Evolutionary conservation across 64 coral and sea anemone species (phyloP).

Genomic region (Montipora cactus): DNA sequence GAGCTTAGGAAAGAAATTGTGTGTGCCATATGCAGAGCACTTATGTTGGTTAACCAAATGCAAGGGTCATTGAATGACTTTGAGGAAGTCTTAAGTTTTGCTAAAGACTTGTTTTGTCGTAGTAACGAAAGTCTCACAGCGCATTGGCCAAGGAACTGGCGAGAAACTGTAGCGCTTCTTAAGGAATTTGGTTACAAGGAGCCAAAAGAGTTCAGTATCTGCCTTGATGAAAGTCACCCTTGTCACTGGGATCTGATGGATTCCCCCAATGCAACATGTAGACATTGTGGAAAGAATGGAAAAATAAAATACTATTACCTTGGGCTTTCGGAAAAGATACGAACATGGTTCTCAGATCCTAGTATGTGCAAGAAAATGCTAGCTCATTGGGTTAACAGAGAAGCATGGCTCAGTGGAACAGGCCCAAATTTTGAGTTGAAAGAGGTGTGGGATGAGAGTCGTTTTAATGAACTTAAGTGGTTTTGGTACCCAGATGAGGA

Average conservation of each 20-base stretch:
- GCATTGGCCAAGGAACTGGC: conserved; percentile 47
- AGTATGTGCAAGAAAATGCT: conserved; percentile 52
- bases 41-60: conserved; percentile 26
- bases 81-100: conserved; percentile 25
- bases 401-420: conserved; percentile 17
- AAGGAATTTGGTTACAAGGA: conserved; percentile 45
- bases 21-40: background rate
- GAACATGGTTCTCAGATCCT: conserved; percentile 6
- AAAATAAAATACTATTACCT: conserved; percentile 53
- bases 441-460: background rate
- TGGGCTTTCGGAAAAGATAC: conserved; percentile 45
- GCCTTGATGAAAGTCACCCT: conserved; percentile 39
- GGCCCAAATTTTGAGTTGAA: conserved; percentile 1
- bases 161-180: conserved; percentile 15
- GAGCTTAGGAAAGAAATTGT: background rate
- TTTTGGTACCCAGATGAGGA: conserved; percentile 32
- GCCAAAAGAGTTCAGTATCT: conserved; percentile 17
- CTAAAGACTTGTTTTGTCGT: conserved; percentile 36
- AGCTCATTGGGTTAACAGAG: conserved; percentile 46
- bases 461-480: conserved; percentile 25
- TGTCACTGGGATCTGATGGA: conserved; percentile 31
- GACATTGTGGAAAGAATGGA: conserved; percentile 36
- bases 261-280: background rate
- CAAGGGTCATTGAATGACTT: conserved; percentile 1
- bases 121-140: background rate